These are phyloP conservation scores for Illadopsis cleaveri DNA, from an alignment of 2,113 vertebrate species.

Conservation along the genomic window DNA sequence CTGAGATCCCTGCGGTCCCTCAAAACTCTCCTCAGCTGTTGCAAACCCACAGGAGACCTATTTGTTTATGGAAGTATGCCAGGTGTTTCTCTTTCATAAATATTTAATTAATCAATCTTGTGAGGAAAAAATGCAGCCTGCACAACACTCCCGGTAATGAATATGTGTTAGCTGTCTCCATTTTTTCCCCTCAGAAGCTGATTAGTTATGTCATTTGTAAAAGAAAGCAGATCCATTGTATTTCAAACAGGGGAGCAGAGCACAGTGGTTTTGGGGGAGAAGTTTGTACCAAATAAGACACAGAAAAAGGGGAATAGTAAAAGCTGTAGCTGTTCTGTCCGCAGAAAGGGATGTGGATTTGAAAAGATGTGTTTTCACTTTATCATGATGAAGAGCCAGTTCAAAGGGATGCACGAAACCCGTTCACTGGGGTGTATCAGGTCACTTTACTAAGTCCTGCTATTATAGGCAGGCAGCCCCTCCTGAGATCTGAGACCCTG, in stretches of 20 bases:
- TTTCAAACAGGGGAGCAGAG: background rate
- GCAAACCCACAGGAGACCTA: slow-evolving; percentile 69
- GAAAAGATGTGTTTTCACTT: background rate
- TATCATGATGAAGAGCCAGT: background rate
- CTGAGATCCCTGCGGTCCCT: slow-evolving; percentile 45
- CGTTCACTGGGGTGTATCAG: background rate
- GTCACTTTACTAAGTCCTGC: background rate
- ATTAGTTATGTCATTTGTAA: slow-evolving; percentile 35
- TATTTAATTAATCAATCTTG: slow-evolving; percentile 82
- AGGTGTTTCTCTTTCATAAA: slow-evolving; percentile 86
- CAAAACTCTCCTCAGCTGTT: slow-evolving; percentile 67
- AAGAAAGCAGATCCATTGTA: background rate
- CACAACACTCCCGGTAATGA: slow-evolving; percentile 28
- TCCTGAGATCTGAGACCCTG: background rate
- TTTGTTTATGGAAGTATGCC: slow-evolving; percentile 78
- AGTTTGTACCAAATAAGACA: background rate
- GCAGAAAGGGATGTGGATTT: background rate
- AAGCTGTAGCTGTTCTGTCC: background rate
- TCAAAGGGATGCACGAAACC: background rate
- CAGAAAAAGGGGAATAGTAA: background rate
- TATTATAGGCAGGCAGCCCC: background rate
- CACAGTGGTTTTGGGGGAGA: background rate
- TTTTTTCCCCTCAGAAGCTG: slow-evolving; percentile 33
- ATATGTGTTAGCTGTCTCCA: slow-evolving; percentile 24
- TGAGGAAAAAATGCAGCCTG: slow-evolving; percentile 57